These are phyloP conservation scores for Riparia riparia DNA, from an alignment of 2,113 vertebrate species.

Conservation along the genomic window DNA sequence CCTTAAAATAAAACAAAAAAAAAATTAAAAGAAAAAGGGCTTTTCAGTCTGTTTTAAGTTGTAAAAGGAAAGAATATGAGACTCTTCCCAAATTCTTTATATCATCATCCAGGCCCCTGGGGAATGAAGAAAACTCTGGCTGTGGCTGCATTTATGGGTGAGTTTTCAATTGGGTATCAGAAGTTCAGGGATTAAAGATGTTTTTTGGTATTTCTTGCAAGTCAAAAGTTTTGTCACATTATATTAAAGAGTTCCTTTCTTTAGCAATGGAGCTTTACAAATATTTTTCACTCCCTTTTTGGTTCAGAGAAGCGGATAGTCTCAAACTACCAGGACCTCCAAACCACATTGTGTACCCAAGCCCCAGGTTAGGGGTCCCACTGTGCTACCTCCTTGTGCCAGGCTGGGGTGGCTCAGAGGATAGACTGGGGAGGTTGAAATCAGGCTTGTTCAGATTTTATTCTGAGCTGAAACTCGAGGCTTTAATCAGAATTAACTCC, in stretches of 20 bases:
- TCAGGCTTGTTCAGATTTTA: not conserved
- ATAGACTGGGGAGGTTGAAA: not conserved
- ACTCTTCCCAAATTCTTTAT: slow-evolving; percentile 44
- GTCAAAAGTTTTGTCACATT: slow-evolving; percentile 8
- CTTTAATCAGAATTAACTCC: not conserved
- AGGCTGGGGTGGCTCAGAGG: not conserved
- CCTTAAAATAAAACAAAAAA: not conserved
- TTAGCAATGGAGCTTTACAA: slow-evolving; percentile 19
- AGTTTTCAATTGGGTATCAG: slow-evolving; percentile 41
- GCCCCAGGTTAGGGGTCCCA: not conserved
- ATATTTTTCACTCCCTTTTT: not conserved
- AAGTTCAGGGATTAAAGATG: slow-evolving; percentile 45
- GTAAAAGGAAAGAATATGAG: slow-evolving; percentile 55
- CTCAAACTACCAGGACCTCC: not conserved
- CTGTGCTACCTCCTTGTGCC: not conserved
- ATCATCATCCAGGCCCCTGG: not conserved
- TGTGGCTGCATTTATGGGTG: not conserved
- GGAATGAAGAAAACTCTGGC: slow-evolving; percentile 26
- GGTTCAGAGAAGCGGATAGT: not conserved
- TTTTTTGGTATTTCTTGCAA: slow-evolving; percentile 20
- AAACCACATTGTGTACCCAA: not conserved
- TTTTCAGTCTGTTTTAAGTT: slow-evolving; percentile 49
- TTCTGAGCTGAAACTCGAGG: not conserved
- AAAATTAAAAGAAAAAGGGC: not conserved
- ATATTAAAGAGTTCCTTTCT: not conserved